A percentile compares a stretch with the other conserved stretches of the same genome.
Evolutionary conservation across 2,113 vertebrate species (phyloP).

Genomic region (Coptodon rendalli): DNA sequence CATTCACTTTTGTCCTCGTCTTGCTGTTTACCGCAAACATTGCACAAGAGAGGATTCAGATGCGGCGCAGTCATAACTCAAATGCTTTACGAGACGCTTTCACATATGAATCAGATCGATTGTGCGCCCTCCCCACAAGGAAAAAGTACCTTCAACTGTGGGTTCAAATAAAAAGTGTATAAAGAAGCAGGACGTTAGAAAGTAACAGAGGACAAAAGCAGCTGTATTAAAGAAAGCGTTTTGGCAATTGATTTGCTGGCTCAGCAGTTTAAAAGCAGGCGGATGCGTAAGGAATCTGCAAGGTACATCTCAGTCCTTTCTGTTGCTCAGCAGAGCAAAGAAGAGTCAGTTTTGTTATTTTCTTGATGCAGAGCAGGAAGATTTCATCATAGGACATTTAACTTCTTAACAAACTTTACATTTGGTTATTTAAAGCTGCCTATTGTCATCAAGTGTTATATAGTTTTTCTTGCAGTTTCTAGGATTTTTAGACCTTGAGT

Average conservation of each 20-base stretch:
- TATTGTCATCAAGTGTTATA: fast-evolving
- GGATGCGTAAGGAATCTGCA: neutral
- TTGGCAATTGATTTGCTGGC: neutral
- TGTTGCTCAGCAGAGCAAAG: neutral
- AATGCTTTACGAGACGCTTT: neutral
- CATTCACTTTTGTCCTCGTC: neutral
- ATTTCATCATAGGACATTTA: fast-evolving
- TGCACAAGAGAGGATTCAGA: neutral
- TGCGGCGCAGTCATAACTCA: neutral
- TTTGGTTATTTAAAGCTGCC: neutral
- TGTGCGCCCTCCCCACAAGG: neutral
- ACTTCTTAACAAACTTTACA: neutral
- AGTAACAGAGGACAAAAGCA: neutral
- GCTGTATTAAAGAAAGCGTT: neutral
- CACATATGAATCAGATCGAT: neutral
- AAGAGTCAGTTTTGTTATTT: neutral
- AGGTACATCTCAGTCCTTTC: neutral
- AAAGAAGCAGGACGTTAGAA: neutral
- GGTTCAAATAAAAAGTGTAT: neutral
- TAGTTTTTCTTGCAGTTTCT: fast-evolving
- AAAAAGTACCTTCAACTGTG: neutral
- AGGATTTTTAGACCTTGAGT: neutral
- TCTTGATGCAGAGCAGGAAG: neutral
- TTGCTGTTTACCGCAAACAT: neutral
- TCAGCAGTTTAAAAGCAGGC: neutral